Conservation (phyloP, 2,888 invertebrate genomes). For the Sycophila texana region DNA sequence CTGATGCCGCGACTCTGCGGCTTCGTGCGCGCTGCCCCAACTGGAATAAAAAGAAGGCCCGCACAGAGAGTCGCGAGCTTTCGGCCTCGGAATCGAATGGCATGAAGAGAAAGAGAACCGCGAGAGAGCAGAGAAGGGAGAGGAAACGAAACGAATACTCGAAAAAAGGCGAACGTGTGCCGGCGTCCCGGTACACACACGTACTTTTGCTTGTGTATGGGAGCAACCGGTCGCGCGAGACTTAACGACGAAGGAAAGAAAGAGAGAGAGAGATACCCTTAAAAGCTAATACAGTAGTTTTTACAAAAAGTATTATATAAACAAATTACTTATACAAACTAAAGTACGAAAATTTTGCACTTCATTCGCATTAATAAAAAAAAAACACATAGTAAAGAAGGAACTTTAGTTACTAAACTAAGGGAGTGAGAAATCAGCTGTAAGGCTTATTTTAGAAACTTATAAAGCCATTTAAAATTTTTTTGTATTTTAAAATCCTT, state of each 20-base stretch:
- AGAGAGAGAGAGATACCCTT: neutral
- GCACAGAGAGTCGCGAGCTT: neutral
- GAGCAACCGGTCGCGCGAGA: conserved; percentile 18
- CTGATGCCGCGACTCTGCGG: too few species aligned
- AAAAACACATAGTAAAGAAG: too few species aligned
- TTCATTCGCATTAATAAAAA: too few species aligned
- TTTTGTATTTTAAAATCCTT: too few species aligned
- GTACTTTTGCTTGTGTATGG: neutral
- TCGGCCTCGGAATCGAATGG: neutral
- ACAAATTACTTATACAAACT: too few species aligned
- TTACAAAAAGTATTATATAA: too few species aligned
- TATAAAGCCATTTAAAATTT: too few species aligned
- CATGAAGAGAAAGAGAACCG: neutral
- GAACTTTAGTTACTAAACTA: too few species aligned
- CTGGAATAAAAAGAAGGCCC: neutral
- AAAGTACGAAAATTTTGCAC: too few species aligned
- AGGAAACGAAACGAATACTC: neutral
- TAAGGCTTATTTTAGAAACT: too few species aligned
- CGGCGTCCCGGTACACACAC: neutral
- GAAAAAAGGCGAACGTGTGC: conserved; percentile 17
- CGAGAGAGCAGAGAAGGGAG: neutral
- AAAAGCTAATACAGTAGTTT: too few species aligned
- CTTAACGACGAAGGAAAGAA: neutral
- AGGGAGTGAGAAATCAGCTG: too few species aligned
- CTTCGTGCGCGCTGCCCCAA: neutral